Conservation (phyloP, 1,140 invertebrate genomes). For the Brachionus calyciflorus region DNA sequence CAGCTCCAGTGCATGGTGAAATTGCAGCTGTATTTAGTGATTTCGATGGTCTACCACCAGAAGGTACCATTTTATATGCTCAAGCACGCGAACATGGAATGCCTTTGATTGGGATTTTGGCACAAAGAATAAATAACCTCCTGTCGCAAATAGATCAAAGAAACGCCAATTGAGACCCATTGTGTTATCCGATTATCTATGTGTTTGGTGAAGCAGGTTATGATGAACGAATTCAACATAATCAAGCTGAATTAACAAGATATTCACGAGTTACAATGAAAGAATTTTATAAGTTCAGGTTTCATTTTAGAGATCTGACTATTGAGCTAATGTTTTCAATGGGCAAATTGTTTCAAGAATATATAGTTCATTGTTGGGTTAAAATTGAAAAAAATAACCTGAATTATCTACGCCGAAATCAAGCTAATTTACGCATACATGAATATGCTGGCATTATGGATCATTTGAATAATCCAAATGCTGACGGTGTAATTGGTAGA, state of each 20-base stretch:
- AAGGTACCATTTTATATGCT: background rate
- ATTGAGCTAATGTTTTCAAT: background rate
- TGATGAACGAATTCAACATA: background rate
- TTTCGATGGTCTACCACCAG: background rate
- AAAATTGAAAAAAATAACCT: background rate
- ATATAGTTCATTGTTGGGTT: background rate
- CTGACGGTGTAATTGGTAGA: background rate
- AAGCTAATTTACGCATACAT: background rate
- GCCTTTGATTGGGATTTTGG: no score
- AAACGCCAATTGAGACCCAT: background rate
- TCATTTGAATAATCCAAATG: background rate
- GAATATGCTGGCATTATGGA: no score
- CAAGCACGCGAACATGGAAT: background rate
- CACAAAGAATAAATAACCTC: no score
- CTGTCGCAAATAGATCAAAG: background rate
- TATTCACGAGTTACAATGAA: background rate
- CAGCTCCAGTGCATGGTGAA: background rate
- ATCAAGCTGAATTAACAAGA: background rate
- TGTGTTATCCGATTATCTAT: background rate
- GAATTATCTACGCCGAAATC: background rate
- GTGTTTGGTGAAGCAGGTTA: background rate
- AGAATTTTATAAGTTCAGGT: background rate
- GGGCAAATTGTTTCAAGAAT: conserved; percentile 1
- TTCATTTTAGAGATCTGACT: background rate
- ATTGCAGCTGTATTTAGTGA: background rate